phyloP scores from a whole-genome alignment of 2,888 invertebrate genomes.

The Agonopterix heracliana region DNA sequence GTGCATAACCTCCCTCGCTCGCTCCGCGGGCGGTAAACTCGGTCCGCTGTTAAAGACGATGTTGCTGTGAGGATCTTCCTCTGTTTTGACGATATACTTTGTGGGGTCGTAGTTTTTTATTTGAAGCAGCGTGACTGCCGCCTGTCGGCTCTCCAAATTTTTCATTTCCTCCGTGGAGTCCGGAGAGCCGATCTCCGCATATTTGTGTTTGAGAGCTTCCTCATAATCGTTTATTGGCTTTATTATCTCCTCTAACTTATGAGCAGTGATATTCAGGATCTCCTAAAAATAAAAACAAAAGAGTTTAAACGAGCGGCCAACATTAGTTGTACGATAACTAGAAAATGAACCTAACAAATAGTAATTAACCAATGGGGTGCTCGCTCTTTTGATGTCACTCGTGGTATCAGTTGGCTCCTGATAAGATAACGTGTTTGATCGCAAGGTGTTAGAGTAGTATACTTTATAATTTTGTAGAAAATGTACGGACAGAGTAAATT shows the following conservation, averaged over 20 bases:
- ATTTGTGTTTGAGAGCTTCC: slow-evolving; percentile 47
- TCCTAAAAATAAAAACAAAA: slow-evolving; percentile 69
- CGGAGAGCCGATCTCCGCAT: slow-evolving; percentile 64
- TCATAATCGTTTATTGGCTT: slow-evolving; percentile 62
- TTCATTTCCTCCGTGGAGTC: slow-evolving; percentile 74
- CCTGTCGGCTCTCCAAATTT: slow-evolving; percentile 69
- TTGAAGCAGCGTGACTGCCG: slow-evolving; percentile 69
- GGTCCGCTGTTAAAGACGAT: slow-evolving; percentile 77
- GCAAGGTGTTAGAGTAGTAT: slow-evolving; percentile 55
- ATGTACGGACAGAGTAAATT: slow-evolving; percentile 34
- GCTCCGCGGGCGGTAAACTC: slow-evolving; percentile 72
- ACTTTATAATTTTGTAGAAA: slow-evolving; percentile 51
- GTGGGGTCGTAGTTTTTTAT: slow-evolving; percentile 71
- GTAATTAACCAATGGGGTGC: slow-evolving; percentile 55
- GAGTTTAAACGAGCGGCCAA: slow-evolving; percentile 44
- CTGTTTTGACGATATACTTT: slow-evolving; percentile 61
- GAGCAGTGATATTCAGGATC: slow-evolving; percentile 73
- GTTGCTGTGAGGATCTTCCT: slow-evolving; percentile 59
- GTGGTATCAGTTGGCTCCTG: slow-evolving; percentile 56
- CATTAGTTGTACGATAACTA: slow-evolving; percentile 51
- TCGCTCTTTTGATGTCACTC: slow-evolving; percentile 44
- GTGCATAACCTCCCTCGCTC: slow-evolving; percentile 71
- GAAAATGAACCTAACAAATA: slow-evolving; percentile 30
- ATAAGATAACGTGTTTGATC: slow-evolving; percentile 62
- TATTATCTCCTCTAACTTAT: slow-evolving; percentile 76